A percentile compares a stretch with the other conserved stretches of the same genome.
These are phyloP conservation scores for Pemphredon lugubris DNA, from an alignment of 2,888 invertebrate species.

Conservation along the genomic window DNA sequence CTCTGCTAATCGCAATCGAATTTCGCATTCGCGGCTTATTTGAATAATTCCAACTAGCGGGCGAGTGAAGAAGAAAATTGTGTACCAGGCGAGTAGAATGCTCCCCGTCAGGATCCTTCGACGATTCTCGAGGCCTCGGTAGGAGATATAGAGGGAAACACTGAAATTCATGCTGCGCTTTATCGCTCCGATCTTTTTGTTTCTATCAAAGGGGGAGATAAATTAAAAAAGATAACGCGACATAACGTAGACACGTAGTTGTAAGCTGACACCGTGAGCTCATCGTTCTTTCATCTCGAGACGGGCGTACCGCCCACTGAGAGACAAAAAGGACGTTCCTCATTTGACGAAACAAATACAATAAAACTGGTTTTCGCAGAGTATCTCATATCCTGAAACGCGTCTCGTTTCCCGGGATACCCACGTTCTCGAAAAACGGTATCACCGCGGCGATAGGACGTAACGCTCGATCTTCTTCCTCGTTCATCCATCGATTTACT, in stretches of 20 bases:
- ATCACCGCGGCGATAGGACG: too few species aligned
- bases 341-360: conserved; percentile 50
- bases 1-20: conserved; percentile 1
- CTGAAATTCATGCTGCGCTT: conserved; percentile 11
- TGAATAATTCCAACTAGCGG: too few species aligned
- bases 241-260: conserved; percentile 55
- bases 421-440: too few species aligned
- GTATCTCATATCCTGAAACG: conserved; percentile 46
- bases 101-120: too few species aligned
- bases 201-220: conserved; percentile 34
- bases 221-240: conserved; percentile 52
- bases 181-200: conserved; percentile 39
- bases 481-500: too few species aligned
- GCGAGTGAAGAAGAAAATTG: too few species aligned
- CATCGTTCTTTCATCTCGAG: conserved; percentile 55
- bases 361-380: conserved; percentile 40
- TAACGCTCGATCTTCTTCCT: too few species aligned
- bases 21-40: conserved; percentile 16
- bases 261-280: conserved; percentile 64
- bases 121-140: not conserved
- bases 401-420: conserved; percentile 9
- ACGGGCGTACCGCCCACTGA: conserved; percentile 65
- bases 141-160: not conserved
- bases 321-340: conserved; percentile 68
- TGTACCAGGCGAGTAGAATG: too few species aligned